Conservation (phyloP, 2,797 vertebrate genomes). For the Pelobates cultripes region DNA sequence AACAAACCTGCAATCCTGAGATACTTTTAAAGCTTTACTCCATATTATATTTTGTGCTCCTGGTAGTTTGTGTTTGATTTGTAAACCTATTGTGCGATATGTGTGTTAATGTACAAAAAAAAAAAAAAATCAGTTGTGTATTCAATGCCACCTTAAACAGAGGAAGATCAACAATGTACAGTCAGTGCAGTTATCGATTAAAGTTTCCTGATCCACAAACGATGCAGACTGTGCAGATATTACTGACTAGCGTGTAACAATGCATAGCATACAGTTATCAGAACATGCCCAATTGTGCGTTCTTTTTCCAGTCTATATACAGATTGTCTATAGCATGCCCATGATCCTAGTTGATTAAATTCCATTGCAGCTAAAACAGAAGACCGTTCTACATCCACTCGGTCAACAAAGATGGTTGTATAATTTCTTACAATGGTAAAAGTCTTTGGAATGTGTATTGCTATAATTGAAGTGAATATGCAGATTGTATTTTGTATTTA, state of each 20-base stretch:
- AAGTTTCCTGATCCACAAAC: background rate
- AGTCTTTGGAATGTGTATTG: no score
- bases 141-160: background rate
- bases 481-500: no score
- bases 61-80: background rate
- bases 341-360: background rate
- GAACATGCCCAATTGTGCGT: no score
- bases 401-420: no score
- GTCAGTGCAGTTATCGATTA: no score
- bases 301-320: background rate
- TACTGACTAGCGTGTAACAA: background rate
- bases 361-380: background rate
- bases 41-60: background rate
- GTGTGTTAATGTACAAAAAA: background rate
- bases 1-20: no score
- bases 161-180: no score
- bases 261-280: no score
- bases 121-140: background rate
- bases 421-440: no score
- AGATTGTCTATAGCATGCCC: conserved; percentile 36
- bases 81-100: background rate
- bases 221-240: background rate
- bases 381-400: no score
- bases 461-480: no score
- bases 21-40: no score